Base-by-base conservation (phyloP, 2,888 invertebrate genomes). In the Philonicus albiceps region DNA sequence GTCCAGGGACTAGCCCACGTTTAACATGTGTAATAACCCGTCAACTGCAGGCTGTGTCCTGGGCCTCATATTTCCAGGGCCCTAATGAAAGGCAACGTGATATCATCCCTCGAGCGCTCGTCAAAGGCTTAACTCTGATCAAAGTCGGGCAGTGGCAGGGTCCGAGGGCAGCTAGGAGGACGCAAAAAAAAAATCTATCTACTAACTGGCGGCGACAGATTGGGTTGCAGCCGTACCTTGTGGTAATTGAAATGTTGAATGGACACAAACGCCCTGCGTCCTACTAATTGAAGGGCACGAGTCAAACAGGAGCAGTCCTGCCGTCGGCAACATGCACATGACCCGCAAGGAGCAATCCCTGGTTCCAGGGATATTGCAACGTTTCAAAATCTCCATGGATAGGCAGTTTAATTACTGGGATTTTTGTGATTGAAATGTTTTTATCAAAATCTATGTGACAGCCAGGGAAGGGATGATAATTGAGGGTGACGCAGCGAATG, bases 221-320 rank as follows among this genome's bases (percentile, higher is more conserved):
- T 84, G 84, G 40, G 72, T 84, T 84, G 27, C 84, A 43, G 73
- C 31, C 72, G 40, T 84, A 84, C 84, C 40, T 73, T 43, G 84
- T 31, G 73, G 73, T 84, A 73, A 84, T 84, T 84, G 84, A 84
- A 84, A 84, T 84, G 73, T 43, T 73, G 64, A 73, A 73, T 30
- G 84, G 84, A 84, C 73, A 8, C 27, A 84, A 81, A 84, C 84
- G 84, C 73, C 84, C 84, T 37, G 34, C 19, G 73, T 43, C 30
- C 64, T 37, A 84, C 55, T 83, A 84, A 84, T 84, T 84, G 73
- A 84, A 84, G 30, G 84, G 84, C 73, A 84, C 84, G 49, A 84
- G 84, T 72, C 84, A 84, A 72, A 73, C 84, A 73, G 30, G 72
- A 81, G 73, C 55, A 72, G 30, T n/a, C n/a, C n/a, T n/a, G n/a